Percentiles rank a stretch among this genome's conserved stretches.
Conservation (phyloP, 2,888 invertebrate genomes). For the Sphinx pinastri region DNA sequence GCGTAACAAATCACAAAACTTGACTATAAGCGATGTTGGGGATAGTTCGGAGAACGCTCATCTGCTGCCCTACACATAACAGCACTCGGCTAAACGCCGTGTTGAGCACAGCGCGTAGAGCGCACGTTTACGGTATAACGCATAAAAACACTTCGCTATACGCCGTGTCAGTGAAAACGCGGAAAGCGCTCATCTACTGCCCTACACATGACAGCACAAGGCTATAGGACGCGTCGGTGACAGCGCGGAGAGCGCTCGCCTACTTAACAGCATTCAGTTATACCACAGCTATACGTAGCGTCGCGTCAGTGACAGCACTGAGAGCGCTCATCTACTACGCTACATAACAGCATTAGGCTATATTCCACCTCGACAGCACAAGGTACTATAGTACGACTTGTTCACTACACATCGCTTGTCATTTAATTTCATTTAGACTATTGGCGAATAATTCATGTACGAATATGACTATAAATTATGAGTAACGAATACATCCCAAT, state of each 20-base stretch:
- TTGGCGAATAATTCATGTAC: no score
- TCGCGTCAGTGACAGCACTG: background rate
- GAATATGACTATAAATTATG: no score
- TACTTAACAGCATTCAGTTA: background rate
- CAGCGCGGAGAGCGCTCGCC: background rate
- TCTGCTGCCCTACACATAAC: background rate
- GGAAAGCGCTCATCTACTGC: background rate
- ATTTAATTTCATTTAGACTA: no score
- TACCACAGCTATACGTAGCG: background rate
- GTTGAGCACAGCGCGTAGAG: no score
- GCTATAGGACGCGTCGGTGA: background rate
- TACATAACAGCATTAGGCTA: background rate
- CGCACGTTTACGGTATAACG: background rate
- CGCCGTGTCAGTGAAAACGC: background rate
- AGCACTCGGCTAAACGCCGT: background rate
- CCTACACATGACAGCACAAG: background rate
- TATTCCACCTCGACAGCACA: background rate
- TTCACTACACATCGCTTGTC: background rate
- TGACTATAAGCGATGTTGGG: no score
- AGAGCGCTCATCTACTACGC: constrained; percentile 2
- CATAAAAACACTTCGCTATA: background rate
- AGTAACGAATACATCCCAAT: no score
- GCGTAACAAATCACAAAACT: no score
- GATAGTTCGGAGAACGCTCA: no score
- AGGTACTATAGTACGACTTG: background rate